Evolutionary conservation across 2,888 invertebrate species (phyloP), one percentile per base, ranked within the genome.

Genomic region (Anaspis maculata): DNA sequence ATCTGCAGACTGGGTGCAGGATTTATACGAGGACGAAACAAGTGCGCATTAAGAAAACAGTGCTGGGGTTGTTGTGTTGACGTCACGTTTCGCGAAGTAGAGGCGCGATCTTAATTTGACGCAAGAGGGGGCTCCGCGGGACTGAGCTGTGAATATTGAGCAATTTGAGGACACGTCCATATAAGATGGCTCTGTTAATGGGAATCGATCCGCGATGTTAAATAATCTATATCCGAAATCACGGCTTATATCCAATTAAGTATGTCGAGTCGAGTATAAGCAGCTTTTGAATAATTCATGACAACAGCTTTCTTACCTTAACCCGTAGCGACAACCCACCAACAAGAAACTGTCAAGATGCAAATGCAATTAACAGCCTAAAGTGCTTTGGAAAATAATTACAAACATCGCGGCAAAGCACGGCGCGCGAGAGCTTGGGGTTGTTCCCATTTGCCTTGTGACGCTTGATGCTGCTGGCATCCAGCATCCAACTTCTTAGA

Each of bases 271-370:
- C 54, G n/a, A n/a, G 56, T 53, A 56, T 57, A 56, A 56, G 54
- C 52, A 42, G 42, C 39, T 42, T 37, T 27, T 65, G 65, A 63
- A 64, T 65, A 59, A 65, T 65, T 64, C 64, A 65, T 62, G 52
- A 51, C 54, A 57, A 59, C 62, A 54, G 60, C 60, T 62, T 61
- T 62, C 62, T 61, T 63, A 64, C 65, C 63, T 64, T 65, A 64
- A 65, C 61, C 59, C 58, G 54, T 51, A 54, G 56, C 59, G 64
- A 63, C 65, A 59, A 53, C 53, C 60, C 60, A 59, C 61, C 62
- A 58, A 61, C 62, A 61, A 63, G 61, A 61, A 62, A 60, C 61
- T 62, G 63, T 61, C 62, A 61, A 60, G 64, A 64, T 63, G 64
- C 62, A 64, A 64, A 65, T 64, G 64, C 62, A 64, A 65, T 65